Evolutionary conservation across 2,888 invertebrate genomes (phyloP).

Genomic region (Chydorus sphaericus): DNA sequence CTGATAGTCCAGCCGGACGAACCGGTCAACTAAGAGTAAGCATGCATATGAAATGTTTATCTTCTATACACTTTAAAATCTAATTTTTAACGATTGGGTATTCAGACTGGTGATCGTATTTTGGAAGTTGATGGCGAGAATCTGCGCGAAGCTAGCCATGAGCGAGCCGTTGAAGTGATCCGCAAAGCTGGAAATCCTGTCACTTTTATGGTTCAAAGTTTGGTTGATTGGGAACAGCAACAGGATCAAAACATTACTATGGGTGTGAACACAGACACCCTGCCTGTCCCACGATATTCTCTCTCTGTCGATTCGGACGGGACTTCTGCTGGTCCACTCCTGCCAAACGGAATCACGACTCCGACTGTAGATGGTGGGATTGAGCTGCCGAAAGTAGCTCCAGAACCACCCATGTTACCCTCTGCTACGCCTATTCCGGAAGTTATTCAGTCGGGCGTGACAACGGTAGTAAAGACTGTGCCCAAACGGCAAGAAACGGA

Average conservation of each 20-base stretch:
- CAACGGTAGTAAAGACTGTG: neutral
- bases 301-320: conserved; percentile 12
- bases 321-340: neutral
- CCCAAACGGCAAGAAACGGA: conserved; percentile 21
- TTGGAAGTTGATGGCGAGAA: conserved; percentile 83
- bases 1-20: conserved; percentile 82
- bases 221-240: conserved; percentile 40
- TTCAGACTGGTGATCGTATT: conserved; percentile 73
- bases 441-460: conserved; percentile 26
- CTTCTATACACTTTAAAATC: neutral
- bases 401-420: conserved; percentile 25
- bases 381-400: conserved; percentile 19
- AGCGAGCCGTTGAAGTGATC: conserved; percentile 85
- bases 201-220: conserved; percentile 72
- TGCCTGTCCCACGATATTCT: conserved; percentile 19
- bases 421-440: conserved; percentile 31
- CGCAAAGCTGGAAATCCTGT: conserved; percentile 79
- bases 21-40: conserved; percentile 68
- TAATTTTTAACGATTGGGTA: conserved; percentile 19
- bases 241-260: neutral
- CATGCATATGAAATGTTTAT: neutral
- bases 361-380: conserved; percentile 15
- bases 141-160: conserved; percentile 79
- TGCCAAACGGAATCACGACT: conserved; percentile 3
- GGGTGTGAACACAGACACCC: no score